A percentile compares a stretch with the other conserved stretches of the same genome.
Conservation (phyloP, 1,140 invertebrate species). For the Microplitis mediator region DNA sequence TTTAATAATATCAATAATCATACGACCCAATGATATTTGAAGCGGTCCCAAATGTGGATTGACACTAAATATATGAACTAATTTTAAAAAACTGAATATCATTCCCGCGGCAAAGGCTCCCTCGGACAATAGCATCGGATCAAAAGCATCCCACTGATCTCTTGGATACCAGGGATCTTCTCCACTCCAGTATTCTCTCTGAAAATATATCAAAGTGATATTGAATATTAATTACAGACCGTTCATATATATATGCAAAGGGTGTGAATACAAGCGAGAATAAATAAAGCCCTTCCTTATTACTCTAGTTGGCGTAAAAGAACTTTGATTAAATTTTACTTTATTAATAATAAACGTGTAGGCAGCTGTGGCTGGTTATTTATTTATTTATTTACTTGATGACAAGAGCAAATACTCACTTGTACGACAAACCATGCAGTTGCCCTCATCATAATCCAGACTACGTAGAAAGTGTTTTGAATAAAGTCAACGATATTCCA, state of each 20-base stretch:
- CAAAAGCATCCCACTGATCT: slow-evolving; percentile 90
- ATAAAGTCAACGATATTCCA: slow-evolving; percentile 98
- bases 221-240: neutral
- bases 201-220: slow-evolving; percentile 23
- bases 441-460: slow-evolving; percentile 83
- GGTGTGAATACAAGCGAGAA: too few species aligned
- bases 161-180: slow-evolving; percentile 81
- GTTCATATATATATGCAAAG: too few species aligned
- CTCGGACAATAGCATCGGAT: slow-evolving; percentile 92
- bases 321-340: too few species aligned
- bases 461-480: slow-evolving; percentile 91
- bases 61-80: slow-evolving; percentile 95
- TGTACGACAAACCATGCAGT: slow-evolving; percentile 79
- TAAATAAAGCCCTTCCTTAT: too few species aligned
- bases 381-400: too few species aligned
- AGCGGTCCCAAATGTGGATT: slow-evolving; percentile 92
- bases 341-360: too few species aligned
- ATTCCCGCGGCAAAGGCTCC: slow-evolving; percentile 93
- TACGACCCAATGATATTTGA: slow-evolving; percentile 85
- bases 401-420: slow-evolving; percentile 57
- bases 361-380: too few species aligned
- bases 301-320: too few species aligned
- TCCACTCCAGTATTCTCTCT: slow-evolving; percentile 76
- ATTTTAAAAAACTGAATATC: slow-evolving; percentile 91
- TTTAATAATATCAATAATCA: slow-evolving; percentile 93